phyloP scores from a whole-genome alignment of 2,113 vertebrate species.

The Sorex fumeus region DNA sequence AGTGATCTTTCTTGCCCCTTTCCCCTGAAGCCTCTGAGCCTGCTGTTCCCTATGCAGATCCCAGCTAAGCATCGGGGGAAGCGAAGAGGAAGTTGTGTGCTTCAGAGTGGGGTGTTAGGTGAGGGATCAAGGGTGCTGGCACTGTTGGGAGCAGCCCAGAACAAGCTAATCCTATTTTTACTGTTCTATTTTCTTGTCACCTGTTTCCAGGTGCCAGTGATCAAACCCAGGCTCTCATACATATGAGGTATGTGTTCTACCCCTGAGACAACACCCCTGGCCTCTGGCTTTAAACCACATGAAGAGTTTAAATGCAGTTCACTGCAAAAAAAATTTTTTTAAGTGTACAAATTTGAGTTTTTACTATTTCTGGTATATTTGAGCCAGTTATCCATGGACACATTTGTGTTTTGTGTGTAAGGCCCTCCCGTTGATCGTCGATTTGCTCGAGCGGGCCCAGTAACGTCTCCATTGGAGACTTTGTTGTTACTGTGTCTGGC shows the following conservation, averaged over 20 bases:
- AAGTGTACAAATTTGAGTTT: neutral
- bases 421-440: too few species aligned
- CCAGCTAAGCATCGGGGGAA: too few species aligned
- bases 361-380: neutral
- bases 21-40: neutral
- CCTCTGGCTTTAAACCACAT: neutral
- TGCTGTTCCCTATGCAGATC: neutral
- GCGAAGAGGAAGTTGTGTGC: neutral
- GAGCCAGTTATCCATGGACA: neutral
- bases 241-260: too few species aligned
- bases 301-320: neutral
- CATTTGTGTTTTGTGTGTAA: too few species aligned
- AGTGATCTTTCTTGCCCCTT: neutral
- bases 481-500: too few species aligned
- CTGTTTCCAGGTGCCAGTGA: too few species aligned
- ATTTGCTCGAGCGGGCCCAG: too few species aligned
- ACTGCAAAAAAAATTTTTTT: too few species aligned
- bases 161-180: neutral
- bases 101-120: neutral
- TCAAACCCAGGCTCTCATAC: too few species aligned
- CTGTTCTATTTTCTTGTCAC: too few species aligned
- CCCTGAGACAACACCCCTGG: too few species aligned
- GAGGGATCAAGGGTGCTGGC: neutral
- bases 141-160: neutral
- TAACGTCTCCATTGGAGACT: too few species aligned